These are phyloP conservation scores for Todiramphus chloris DNA, from an alignment of 2,113 vertebrate genomes.

Conservation along the genomic window DNA sequence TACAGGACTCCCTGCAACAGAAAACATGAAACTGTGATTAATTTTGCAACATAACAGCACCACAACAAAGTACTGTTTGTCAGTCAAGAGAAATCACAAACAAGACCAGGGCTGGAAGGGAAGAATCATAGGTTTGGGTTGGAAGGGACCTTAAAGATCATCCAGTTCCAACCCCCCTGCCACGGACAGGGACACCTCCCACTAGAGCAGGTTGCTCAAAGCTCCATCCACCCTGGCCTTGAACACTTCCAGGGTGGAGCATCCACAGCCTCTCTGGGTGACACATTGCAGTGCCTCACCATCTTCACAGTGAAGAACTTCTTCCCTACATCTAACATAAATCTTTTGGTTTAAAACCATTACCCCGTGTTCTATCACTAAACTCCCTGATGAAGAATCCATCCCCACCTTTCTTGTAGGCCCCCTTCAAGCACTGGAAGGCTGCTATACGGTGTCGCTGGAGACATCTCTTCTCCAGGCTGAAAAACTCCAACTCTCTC, in stretches of 20 bases:
- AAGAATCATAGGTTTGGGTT: not conserved
- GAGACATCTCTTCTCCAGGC: not conserved
- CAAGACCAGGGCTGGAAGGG: not conserved
- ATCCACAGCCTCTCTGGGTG: not conserved
- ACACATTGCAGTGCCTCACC: not conserved
- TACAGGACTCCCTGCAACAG: constrained; percentile 91
- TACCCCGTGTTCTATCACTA: not conserved
- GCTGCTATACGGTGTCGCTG: not conserved
- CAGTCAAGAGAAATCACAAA: not conserved
- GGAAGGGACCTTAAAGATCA: not conserved
- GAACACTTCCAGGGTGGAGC: not conserved
- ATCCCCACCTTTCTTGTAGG: not conserved
- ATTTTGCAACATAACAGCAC: not conserved
- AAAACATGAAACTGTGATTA: constrained; percentile 38
- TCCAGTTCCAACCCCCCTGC: not conserved
- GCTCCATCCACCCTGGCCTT: no score
- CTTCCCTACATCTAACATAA: not conserved
- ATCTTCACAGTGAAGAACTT: not conserved
- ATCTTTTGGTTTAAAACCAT: not conserved
- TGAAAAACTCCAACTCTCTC: not conserved
- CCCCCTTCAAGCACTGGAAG: not conserved
- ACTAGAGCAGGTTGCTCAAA: not conserved
- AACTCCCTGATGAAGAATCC: not conserved
- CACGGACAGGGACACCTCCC: not conserved
- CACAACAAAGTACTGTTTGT: not conserved